Evolutionary conservation across 2,888 invertebrate genomes (phyloP).

Genomic region (Ichneumoninae sp.): DNA sequence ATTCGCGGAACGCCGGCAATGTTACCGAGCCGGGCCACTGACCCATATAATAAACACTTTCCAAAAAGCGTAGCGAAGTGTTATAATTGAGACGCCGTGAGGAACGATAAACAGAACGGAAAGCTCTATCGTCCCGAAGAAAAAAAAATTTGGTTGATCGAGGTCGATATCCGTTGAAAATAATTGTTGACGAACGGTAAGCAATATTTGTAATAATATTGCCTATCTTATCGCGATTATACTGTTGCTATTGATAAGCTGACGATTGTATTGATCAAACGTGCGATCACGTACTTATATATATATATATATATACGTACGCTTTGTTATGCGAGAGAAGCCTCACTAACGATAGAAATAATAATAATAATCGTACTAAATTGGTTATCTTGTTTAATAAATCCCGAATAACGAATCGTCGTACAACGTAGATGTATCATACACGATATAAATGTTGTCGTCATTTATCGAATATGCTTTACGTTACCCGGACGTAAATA

Average conservation of each 20-base stretch:
- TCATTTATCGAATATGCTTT: background rate
- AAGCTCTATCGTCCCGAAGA: too few species aligned
- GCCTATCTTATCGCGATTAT: constrained; percentile 42
- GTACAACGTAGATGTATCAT: too few species aligned
- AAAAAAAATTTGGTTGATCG: too few species aligned
- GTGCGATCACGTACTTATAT: constrained; percentile 44
- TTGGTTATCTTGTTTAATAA: constrained; percentile 1
- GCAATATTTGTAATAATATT: constrained; percentile 25
- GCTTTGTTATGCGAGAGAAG: constrained; percentile 74
- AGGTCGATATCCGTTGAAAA: too few species aligned
- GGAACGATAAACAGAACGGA: too few species aligned
- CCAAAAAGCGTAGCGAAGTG: background rate
- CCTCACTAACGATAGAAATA: constrained; percentile 78
- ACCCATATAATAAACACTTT: constrained; percentile 75
- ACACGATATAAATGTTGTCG: background rate
- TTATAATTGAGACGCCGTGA: background rate
- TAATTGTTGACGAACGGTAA: too few species aligned
- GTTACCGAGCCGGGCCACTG: constrained; percentile 74
- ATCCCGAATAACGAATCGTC: background rate
- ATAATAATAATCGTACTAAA: constrained; percentile 70
- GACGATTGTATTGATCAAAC: background rate
- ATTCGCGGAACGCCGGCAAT: constrained; percentile 43
- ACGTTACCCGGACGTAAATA: background rate
- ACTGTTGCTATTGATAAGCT: constrained; percentile 32
- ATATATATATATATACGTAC: constrained; percentile 35